These are phyloP conservation scores for Mimas tiliae DNA, from an alignment of 2,888 invertebrate species.

Conservation along the genomic window DNA sequence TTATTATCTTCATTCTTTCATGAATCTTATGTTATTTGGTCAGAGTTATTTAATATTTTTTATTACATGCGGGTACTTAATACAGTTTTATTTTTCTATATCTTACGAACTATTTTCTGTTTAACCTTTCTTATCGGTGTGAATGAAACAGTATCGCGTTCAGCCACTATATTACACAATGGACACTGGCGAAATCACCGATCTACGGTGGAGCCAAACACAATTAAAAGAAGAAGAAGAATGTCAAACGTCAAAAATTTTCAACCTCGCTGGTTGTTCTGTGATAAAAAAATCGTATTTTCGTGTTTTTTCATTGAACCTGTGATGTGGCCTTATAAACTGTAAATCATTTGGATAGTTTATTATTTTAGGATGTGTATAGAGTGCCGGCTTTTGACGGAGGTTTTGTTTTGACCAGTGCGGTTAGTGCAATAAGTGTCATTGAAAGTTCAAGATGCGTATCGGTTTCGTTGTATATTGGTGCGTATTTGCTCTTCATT, in stretches of 20 bases:
- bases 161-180: no score
- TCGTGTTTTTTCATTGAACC: constrained; percentile 65
- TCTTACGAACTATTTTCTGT: no score
- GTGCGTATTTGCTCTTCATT: constrained; percentile 80
- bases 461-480: constrained; percentile 81
- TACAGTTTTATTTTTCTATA: no score
- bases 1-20: no score
- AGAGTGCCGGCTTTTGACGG: constrained; percentile 62
- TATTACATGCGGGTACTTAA: no score
- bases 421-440: constrained; percentile 71
- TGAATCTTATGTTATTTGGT: no score
- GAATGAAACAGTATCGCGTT: no score
- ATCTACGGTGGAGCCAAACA: no score
- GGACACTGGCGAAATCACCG: no score
- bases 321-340: constrained; percentile 73
- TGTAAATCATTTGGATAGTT: constrained; percentile 51
- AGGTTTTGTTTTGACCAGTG: constrained; percentile 64
- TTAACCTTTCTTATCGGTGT: no score
- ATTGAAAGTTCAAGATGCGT: constrained; percentile 81
- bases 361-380: constrained; percentile 76
- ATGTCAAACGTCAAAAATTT: constrained; percentile 55
- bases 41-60: no score
- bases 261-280: constrained; percentile 66
- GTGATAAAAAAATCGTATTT: constrained; percentile 69
- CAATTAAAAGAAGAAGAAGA: no score